Conservation (phyloP, 2,888 invertebrate species). For the Hirtodrosophila confusa region DNA sequence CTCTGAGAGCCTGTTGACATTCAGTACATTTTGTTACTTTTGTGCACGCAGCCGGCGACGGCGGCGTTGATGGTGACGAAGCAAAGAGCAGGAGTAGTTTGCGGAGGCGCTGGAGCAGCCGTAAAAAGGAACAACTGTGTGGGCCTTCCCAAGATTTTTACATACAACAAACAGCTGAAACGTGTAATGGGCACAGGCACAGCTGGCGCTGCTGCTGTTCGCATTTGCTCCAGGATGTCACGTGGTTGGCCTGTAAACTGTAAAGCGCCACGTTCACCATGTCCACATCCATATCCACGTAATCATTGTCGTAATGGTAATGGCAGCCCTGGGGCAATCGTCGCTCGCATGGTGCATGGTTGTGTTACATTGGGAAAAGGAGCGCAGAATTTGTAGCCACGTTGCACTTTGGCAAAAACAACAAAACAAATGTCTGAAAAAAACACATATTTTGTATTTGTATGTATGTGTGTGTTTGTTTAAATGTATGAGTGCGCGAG, state of each 20-base stretch:
- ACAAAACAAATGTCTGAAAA: slow-evolving; percentile 31
- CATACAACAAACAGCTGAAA: not conserved
- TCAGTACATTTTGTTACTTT: slow-evolving; percentile 85
- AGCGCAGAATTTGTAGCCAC: slow-evolving; percentile 83
- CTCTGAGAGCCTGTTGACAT: slow-evolving; percentile 83
- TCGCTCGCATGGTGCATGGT: slow-evolving; percentile 84
- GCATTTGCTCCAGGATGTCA: slow-evolving; percentile 18
- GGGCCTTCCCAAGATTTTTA: not conserved
- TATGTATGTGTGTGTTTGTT: slow-evolving; percentile 38
- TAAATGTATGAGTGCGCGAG: slow-evolving; percentile 7
- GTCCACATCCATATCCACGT: slow-evolving; percentile 43
- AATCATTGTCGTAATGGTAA: slow-evolving; percentile 66
- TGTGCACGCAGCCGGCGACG: slow-evolving; percentile 74
- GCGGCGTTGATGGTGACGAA: slow-evolving; percentile 45
- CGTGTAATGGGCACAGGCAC: slow-evolving; percentile 32
- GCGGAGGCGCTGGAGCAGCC: slow-evolving; percentile 12
- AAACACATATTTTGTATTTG: slow-evolving; percentile 29
- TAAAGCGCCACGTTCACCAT: slow-evolving; percentile 41
- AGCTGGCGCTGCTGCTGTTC: too few relatives aligned
- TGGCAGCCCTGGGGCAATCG: slow-evolving; percentile 73
- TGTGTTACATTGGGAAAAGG: slow-evolving; percentile 84
- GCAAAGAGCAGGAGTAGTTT: slow-evolving; percentile 44
- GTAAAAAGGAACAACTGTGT: slow-evolving; percentile 30
- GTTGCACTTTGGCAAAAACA: slow-evolving; percentile 64
- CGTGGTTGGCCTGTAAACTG: slow-evolving; percentile 49